phyloP scores from a whole-genome alignment of 2,888 invertebrate genomes.

The Torymus aiolomorphi region DNA sequence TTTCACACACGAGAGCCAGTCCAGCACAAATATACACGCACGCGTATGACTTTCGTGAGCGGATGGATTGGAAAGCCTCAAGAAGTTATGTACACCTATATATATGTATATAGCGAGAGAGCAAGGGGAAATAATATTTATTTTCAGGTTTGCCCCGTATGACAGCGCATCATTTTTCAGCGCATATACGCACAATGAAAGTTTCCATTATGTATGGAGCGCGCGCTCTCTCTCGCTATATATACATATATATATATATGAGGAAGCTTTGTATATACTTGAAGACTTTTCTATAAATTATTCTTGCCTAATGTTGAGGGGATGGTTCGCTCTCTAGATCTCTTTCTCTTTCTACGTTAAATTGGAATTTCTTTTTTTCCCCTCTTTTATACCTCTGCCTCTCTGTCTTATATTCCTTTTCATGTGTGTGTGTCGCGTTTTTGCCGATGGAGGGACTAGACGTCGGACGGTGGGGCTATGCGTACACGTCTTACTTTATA shows the following conservation, averaged over 20 bases:
- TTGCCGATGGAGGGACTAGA: no score
- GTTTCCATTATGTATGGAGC: slow-evolving; percentile 41
- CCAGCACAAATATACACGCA: no score
- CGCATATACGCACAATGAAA: slow-evolving; percentile 16
- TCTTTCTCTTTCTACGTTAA: slow-evolving; percentile 12
- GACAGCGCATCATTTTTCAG: slow-evolving; percentile 55
- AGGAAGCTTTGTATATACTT: slow-evolving; percentile 33
- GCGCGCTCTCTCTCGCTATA: no score
- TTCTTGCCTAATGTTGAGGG: slow-evolving; percentile 48
- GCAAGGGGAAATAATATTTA: slow-evolving; percentile 38
- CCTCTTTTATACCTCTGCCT: no score
- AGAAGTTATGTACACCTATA: no score
- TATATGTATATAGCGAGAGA: background rate
- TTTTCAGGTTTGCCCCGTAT: slow-evolving; percentile 48
- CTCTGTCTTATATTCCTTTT: no score
- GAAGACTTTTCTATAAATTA: slow-evolving; percentile 56
- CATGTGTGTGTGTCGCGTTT: no score
- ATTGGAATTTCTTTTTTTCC: slow-evolving; percentile 40
- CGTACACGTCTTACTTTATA: no score
- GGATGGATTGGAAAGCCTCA: no score
- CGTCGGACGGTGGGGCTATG: no score
- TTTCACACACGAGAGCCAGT: no score
- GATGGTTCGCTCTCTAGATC: background rate
- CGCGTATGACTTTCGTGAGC: no score
- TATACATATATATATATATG: background rate